Evolutionary conservation across 1,140 invertebrate species (phyloP), one percentile per base, ranked within the genome.

Genomic region (Heliothis virescens): DNA sequence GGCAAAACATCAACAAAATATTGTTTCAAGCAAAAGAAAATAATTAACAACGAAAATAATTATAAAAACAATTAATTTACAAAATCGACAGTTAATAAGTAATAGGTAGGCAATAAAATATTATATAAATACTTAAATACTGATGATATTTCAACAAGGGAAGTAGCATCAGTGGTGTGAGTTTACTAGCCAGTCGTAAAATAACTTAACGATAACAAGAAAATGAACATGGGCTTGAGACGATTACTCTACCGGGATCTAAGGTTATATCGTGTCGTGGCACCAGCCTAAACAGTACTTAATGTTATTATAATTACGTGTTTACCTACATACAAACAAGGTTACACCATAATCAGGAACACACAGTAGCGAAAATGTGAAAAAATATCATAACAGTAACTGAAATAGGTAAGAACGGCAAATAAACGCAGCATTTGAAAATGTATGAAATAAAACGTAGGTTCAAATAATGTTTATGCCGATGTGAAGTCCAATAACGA

Each of bases 281-380:
- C 75, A 67, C 47, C 62, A 57, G 75, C 63, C 75, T 78, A 78
- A 48, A 78, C 50, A 78, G 52, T 78, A 78, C 75, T 78, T 78
- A 78, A 55, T 57, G 75, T 29, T 67, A 78, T 60, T 76, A 65
- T 78, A 78, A 78, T 78, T 41, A 78, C 34, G 75, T 78, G 75
- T 78, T 78, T 69, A 78, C 63, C 75, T 78, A 78, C 75, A 78
- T 78, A 78, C 75, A 69, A 69, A 67, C 12, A 77, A 52, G 50
- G 62, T 78, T 78, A 78, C 75, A 55, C 18, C 29, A 78, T 78
- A 76, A 69, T 77, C 75, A 77, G 62, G 75, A 78, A 78, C 62
- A 78, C 75, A 78, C 60, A 77, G 53, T 69, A 78, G 63, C 52
- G 21, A 67, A 78, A 57, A 47, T 67, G 59, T 52, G 59, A 69